These are phyloP conservation scores for Aegotheles bennettii DNA, from an alignment of 2,113 vertebrate genomes.

Conservation along the genomic window DNA sequence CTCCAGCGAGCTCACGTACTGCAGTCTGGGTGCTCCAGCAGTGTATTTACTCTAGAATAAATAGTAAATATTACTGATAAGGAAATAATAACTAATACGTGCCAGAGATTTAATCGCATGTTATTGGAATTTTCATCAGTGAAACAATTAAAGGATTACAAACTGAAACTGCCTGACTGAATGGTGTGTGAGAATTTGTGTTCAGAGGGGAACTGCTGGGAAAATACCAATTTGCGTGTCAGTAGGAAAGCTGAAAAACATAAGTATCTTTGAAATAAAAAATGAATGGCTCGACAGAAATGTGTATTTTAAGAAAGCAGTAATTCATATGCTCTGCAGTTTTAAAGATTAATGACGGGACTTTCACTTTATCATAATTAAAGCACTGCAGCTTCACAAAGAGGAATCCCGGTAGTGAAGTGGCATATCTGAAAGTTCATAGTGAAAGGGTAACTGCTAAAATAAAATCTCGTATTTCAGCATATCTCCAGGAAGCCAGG, in stretches of 20 bases:
- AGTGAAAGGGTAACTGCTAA: neutral
- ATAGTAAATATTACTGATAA: slow-evolving; percentile 24
- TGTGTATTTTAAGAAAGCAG: neutral
- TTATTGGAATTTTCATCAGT: neutral
- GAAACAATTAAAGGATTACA: neutral
- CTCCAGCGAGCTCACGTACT: fast-evolving
- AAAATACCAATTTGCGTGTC: neutral
- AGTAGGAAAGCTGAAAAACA: neutral
- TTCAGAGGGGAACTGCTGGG: neutral
- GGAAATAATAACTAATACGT: slow-evolving; percentile 3
- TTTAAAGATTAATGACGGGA: neutral
- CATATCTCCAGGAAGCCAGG: neutral
- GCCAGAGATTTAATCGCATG: neutral
- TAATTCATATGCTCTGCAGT: neutral
- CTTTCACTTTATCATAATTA: neutral
- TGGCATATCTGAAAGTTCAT: neutral
- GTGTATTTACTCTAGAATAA: neutral
- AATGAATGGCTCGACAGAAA: slow-evolving; percentile 25
- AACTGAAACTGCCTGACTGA: neutral
- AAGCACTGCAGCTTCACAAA: neutral
- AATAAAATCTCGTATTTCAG: neutral
- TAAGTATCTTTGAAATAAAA: slow-evolving; percentile 12
- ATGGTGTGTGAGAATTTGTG: neutral
- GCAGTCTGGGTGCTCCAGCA: neutral
- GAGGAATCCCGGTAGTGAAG: neutral